These are phyloP conservation scores for Catagonus wagneri DNA, from an alignment of 2,113 vertebrate genomes.

Conservation along the genomic window DNA sequence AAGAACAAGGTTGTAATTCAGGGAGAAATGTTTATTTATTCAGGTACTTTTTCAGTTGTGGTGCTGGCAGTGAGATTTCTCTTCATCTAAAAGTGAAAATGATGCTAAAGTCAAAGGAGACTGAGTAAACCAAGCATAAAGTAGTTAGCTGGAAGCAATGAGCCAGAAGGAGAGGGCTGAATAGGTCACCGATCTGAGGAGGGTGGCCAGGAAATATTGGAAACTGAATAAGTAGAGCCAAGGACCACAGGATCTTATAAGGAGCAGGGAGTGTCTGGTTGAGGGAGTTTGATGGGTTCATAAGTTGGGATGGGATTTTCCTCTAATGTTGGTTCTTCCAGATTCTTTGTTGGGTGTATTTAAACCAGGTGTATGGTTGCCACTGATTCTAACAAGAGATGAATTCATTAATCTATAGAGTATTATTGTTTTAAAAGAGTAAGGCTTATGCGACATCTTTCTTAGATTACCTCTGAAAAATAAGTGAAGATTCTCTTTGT, in stretches of 20 bases:
- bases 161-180: background rate
- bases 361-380: background rate
- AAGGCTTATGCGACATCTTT: background rate
- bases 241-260: background rate
- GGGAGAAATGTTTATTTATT: constrained; percentile 10
- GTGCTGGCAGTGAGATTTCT: background rate
- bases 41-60: background rate
- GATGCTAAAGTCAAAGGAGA: background rate
- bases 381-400: constrained; percentile 23
- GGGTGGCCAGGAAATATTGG: background rate
- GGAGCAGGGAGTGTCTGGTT: background rate
- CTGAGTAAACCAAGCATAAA: background rate
- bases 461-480: constrained; percentile 26
- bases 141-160: background rate
- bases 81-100: constrained; percentile 29
- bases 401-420: background rate
- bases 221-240: background rate
- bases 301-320: background rate
- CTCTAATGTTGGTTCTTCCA: background rate
- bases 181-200: background rate
- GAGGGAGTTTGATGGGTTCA: background rate
- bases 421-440: background rate
- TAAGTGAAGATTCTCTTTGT: background rate
- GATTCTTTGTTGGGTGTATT: constrained; percentile 13
- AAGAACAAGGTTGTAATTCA: background rate